Evolutionary conservation across 2,888 invertebrate genomes (phyloP).

Genomic region (Pharmacophagus antenor): DNA sequence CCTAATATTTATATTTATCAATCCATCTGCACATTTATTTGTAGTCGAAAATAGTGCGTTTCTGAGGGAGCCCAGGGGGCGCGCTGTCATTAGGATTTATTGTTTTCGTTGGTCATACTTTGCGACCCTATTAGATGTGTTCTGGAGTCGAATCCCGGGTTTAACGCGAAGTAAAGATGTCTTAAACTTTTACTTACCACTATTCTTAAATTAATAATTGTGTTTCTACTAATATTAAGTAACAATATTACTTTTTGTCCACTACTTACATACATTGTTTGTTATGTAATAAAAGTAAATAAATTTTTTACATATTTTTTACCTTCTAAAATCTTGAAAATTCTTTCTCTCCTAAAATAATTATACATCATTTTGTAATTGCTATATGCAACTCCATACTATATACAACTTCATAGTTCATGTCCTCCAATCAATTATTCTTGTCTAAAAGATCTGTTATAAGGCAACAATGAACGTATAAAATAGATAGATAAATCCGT

Average conservation of each 20-base stretch:
- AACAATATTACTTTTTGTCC: not conserved
- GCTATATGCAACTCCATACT: too few species aligned
- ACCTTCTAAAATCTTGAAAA: too few species aligned
- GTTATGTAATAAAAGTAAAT: not conserved
- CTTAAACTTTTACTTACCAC: not conserved
- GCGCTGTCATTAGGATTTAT: slow-evolving; percentile 77
- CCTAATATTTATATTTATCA: slow-evolving; percentile 82
- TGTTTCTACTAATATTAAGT: not conserved
- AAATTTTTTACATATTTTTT: too few species aligned
- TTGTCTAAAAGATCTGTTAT: too few species aligned
- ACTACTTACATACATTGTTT: not conserved
- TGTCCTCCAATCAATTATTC: too few species aligned
- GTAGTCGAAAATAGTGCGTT: slow-evolving; percentile 78
- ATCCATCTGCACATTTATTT: slow-evolving; percentile 81
- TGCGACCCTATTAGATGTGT: slow-evolving; percentile 54
- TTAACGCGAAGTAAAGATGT: slow-evolving; percentile 5
- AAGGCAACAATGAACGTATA: too few species aligned
- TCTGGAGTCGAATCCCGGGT: slow-evolving; percentile 48
- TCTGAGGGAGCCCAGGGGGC: slow-evolving; percentile 75
- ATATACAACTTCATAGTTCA: too few species aligned
- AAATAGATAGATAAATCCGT: too few species aligned
- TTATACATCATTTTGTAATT: too few species aligned
- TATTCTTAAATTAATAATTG: not conserved
- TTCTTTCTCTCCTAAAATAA: too few species aligned
- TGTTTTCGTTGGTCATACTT: slow-evolving; percentile 76